Base-by-base conservation (phyloP, 2,797 vertebrate genomes). In the Liasis olivaceus region DNA sequence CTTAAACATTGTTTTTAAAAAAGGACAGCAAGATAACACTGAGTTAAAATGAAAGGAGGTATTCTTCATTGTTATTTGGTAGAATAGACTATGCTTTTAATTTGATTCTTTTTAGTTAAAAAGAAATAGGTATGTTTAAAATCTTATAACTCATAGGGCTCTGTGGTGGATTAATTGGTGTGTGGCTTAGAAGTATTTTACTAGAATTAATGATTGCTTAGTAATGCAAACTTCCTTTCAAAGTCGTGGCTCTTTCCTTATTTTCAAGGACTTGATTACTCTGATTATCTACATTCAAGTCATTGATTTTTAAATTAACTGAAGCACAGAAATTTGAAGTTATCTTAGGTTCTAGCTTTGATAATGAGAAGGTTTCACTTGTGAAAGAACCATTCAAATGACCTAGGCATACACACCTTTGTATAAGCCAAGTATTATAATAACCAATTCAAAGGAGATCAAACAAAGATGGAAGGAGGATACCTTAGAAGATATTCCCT, bases 301-400 rank as follows among this genome's bases (percentile, higher is more conserved):
- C 7, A 89, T 60, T 1, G 36, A 42, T 77, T 90, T 93, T 93
- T 87, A 94, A 93, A 81, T 15, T 4, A 85, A n/a, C 42, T 93
- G 11, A 88, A 66, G 36, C 15, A 87, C 7, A 59, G 31, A 59
- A 94, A 69, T 2, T 85, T 6, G 6, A 58, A 54, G 28, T 9
- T 72, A n/a, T 7, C 36, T 51, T 89, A 54, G 51, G 59, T 60
- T 42, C 26, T 17, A 42, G 22, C 28, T 89, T 81, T 77, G 3
- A 88, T 64, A 91, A 88, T 1, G n/a, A n/a, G n/a, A n/a, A n/a
- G 60, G n/a, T 13, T 87, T 93, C 59, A 93, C 8, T 15, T 63
- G 20, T 62, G 89, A 24, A 2, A 90, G 22, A 13, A 92, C 47
- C 0, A 8, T 36, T 20, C 13, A 69, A 69, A 58, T 88, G 6